A percentile compares a stretch with the other conserved stretches of the same genome.
Evolutionary conservation across 2,888 invertebrate genomes (phyloP).

Genomic region (Cremastobaeus sp.): DNA sequence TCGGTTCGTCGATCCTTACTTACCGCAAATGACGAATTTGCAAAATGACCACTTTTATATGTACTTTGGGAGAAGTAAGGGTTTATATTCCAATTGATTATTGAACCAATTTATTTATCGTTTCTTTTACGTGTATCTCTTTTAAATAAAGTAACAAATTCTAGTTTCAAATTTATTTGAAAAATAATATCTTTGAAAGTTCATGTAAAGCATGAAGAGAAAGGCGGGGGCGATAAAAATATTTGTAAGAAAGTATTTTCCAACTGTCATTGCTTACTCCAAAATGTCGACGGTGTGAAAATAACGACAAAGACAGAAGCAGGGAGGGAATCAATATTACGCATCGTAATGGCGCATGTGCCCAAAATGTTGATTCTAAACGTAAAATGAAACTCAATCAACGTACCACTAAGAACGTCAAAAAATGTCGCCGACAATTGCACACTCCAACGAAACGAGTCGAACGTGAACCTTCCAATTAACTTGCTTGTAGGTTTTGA

Average conservation of each 20-base stretch:
- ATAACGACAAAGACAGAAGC: background rate
- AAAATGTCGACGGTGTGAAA: background rate
- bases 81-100: constrained; percentile 5
- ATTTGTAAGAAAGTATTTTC: too few species aligned
- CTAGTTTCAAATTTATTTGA: too few species aligned
- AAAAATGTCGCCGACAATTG: constrained; percentile 27
- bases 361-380: constrained; percentile 36
- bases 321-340: constrained; percentile 28
- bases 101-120: constrained; percentile 7
- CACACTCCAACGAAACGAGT: constrained; percentile 15
- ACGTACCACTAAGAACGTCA: constrained; percentile 38
- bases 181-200: too few species aligned
- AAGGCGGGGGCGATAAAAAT: too few species aligned
- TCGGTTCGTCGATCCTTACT: constrained; percentile 25
- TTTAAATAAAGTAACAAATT: background rate
- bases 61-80: constrained; percentile 31
- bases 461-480: constrained; percentile 4
- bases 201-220: too few species aligned
- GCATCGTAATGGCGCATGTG: constrained; percentile 31
- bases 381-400: constrained; percentile 48
- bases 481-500: background rate
- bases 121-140: constrained; percentile 1
- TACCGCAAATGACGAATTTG: constrained; percentile 19
- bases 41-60: background rate
- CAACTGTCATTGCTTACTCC: background rate